Conservation (phyloP, 2,888 invertebrate species). For the Eupithecia subfuscata region DNA sequence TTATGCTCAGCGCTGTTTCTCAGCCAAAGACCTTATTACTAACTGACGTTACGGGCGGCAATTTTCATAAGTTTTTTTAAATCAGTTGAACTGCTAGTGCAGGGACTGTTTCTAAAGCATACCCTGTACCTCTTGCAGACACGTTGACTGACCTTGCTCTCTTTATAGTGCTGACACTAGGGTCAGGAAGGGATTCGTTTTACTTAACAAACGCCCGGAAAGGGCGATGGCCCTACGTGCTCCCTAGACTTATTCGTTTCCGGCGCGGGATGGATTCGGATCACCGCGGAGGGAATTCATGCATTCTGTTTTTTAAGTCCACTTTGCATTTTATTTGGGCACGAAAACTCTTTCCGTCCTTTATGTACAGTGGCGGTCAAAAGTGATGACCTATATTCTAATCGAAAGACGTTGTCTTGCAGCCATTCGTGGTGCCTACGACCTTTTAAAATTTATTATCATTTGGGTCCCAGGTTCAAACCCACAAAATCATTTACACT, state of each 20-base stretch:
- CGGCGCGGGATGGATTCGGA: slow-evolving; percentile 24
- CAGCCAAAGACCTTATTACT: no score
- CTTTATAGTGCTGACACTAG: slow-evolving; percentile 14
- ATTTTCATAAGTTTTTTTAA: no score
- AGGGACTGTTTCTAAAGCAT: background rate
- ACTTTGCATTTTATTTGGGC: background rate
- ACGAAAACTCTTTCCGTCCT: background rate
- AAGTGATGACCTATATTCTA: no score
- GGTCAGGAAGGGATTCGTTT: slow-evolving; percentile 57
- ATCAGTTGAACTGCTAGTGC: background rate
- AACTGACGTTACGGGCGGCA: no score
- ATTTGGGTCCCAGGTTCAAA: no score
- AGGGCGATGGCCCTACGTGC: slow-evolving; percentile 40
- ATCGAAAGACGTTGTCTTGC: no score
- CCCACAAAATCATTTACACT: no score
- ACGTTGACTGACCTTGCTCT: background rate
- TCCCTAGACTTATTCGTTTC: slow-evolving; percentile 41
- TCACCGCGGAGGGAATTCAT: slow-evolving; percentile 12
- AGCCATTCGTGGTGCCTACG: no score
- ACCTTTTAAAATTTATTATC: no score
- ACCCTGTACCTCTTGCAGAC: background rate
- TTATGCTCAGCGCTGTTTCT: no score
- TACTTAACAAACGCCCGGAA: slow-evolving; percentile 53
- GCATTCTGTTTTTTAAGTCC: background rate
- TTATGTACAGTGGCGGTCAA: background rate